Percentiles rank a stretch among this genome's conserved stretches.
Evolutionary conservation across 2,888 invertebrate genomes (phyloP).

Genomic region (Stratiomys singularior): DNA sequence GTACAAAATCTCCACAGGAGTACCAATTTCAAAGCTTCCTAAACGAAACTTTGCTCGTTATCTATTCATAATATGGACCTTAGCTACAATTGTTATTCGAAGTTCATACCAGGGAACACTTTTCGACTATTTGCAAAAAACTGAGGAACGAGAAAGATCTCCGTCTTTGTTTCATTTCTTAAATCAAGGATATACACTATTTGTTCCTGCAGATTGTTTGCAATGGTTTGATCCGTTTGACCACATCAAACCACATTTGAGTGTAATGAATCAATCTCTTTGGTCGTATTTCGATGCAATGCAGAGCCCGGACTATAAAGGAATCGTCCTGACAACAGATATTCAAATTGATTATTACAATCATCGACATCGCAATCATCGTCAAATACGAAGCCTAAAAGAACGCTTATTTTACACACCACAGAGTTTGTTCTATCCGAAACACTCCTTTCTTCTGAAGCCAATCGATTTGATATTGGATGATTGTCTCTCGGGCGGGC

Average conservation of each 20-base stretch:
- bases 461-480: slow-evolving; percentile 17
- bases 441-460: slow-evolving; percentile 25
- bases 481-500: slow-evolving; percentile 10
- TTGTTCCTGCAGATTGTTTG: slow-evolving; percentile 21
- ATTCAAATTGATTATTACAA: slow-evolving; percentile 37
- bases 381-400: background rate
- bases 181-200: background rate
- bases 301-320: slow-evolving; percentile 9
- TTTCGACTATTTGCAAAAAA: slow-evolving; percentile 46
- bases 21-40: background rate
- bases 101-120: slow-evolving; percentile 57
- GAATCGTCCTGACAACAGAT: slow-evolving; percentile 21
- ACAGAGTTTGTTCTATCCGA: slow-evolving; percentile 14
- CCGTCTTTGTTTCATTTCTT: background rate
- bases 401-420: slow-evolving; percentile 9
- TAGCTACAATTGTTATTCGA: slow-evolving; percentile 58
- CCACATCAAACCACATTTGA: background rate
- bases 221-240: background rate
- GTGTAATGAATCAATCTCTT: background rate
- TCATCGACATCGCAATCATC: background rate
- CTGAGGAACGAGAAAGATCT: background rate
- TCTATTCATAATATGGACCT: slow-evolving; percentile 59
- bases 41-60: slow-evolving; percentile 59
- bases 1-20: slow-evolving; percentile 13
- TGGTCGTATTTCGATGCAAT: slow-evolving; percentile 28